Conservation (phyloP, 2,888 invertebrate species). For the Catonia carolina region DNA sequence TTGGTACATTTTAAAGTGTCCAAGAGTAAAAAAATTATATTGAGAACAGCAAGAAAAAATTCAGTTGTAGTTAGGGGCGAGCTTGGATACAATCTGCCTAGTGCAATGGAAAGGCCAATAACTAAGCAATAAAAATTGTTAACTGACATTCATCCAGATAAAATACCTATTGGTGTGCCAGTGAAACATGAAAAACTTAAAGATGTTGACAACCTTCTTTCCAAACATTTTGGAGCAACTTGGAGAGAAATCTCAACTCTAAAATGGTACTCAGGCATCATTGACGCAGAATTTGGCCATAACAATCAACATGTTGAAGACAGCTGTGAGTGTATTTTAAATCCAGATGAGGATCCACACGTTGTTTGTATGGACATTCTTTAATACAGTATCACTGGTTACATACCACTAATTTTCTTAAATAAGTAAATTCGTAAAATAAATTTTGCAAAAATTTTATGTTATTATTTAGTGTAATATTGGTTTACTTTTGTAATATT, state of each 20-base stretch:
- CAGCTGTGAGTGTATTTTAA: constrained; percentile 2
- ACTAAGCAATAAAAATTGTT: background rate
- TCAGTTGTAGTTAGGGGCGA: background rate
- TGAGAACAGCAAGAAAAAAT: background rate
- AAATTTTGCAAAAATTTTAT: background rate
- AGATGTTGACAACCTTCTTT: background rate
- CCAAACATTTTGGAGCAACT: constrained; percentile 1
- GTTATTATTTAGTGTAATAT: background rate
- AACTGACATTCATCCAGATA: constrained; percentile 3
- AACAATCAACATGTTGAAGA: background rate
- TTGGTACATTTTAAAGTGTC: constrained; percentile 6
- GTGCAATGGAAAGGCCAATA: constrained; percentile 1
- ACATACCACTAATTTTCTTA: no score
- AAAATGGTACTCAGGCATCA: background rate
- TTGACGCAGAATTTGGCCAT: background rate
- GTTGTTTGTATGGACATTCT: background rate
- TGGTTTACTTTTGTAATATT: background rate
- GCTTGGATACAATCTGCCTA: background rate
- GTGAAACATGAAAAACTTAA: constrained; percentile 7
- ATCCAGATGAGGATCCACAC: background rate
- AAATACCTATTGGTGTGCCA: constrained; percentile 1
- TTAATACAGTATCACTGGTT: background rate
- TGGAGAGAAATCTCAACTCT: constrained; percentile 1
- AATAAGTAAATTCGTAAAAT: no score
- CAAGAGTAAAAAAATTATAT: background rate